These are phyloP conservation scores for Petrolisthes manimaculis DNA, from an alignment of 2,888 invertebrate genomes.

Conservation along the genomic window DNA sequence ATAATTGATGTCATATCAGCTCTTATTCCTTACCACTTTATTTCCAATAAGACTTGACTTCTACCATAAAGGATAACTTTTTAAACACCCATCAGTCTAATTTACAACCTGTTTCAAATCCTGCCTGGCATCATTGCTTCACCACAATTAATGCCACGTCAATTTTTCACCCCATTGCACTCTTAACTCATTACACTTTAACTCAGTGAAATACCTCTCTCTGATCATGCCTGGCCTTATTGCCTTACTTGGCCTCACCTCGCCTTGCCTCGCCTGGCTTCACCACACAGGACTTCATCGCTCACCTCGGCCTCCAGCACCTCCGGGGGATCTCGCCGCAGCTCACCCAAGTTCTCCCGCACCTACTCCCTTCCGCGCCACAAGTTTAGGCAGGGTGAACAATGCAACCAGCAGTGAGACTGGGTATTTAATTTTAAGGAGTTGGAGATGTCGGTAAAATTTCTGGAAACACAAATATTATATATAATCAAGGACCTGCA, in stretches of 20 bases:
- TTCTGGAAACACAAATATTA: not conserved
- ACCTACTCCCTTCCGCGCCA: constrained; percentile 63
- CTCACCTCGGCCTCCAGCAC: constrained; percentile 58
- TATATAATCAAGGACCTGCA: too few relatives aligned
- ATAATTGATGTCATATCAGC: too few relatives aligned
- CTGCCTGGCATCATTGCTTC: too few relatives aligned
- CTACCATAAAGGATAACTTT: too few relatives aligned
- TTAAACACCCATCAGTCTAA: too few relatives aligned
- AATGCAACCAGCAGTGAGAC: constrained; percentile 51
- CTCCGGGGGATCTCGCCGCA: constrained; percentile 56
- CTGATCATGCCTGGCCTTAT: not conserved
- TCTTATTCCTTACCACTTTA: too few relatives aligned
- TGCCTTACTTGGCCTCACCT: not conserved
- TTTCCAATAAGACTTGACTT: too few relatives aligned
- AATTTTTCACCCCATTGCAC: too few relatives aligned
- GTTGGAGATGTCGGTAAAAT: not conserved
- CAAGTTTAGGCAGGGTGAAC: constrained; percentile 54
- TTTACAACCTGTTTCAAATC: too few relatives aligned
- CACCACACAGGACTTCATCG: constrained; percentile 51
- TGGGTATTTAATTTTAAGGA: not conserved
- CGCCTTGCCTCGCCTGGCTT: not conserved
- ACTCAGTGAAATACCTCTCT: not conserved
- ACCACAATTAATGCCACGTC: too few relatives aligned
- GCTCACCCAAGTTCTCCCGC: constrained; percentile 62
- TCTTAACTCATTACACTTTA: too few relatives aligned